phyloP scores from a whole-genome alignment of 2,113 vertebrate genomes.

The Catharus fuscescens region DNA sequence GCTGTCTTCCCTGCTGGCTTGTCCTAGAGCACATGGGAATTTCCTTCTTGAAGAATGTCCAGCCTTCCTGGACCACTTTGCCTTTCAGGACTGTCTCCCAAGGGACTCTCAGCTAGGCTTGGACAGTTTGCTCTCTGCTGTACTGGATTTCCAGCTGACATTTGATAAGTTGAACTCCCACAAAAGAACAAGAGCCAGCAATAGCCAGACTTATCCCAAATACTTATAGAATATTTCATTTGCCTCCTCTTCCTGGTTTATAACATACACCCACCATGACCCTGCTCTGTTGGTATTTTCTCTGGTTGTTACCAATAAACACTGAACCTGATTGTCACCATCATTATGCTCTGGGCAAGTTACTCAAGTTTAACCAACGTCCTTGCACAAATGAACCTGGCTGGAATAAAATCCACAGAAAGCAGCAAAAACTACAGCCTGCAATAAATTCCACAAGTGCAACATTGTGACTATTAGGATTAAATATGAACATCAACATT shows the following conservation, averaged over 20 bases:
- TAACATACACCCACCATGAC: not conserved
- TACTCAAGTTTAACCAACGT: accelerated
- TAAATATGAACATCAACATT: not conserved
- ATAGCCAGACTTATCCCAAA: not conserved
- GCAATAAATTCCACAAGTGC: not conserved
- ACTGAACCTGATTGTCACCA: not conserved
- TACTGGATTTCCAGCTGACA: not conserved
- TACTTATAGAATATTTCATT: not conserved
- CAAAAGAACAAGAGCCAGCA: accelerated
- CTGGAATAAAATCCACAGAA: not conserved
- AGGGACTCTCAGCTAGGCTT: not conserved
- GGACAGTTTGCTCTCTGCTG: not conserved
- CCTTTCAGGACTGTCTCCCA: not conserved
- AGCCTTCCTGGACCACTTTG: not conserved
- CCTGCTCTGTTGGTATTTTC: not conserved
- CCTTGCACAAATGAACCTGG: not conserved
- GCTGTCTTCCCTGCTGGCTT: not conserved
- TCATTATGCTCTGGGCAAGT: too few relatives aligned
- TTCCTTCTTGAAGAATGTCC: not conserved
- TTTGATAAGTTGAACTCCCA: not conserved
- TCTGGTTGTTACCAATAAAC: not conserved
- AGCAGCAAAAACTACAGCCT: not conserved
- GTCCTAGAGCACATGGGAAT: not conserved
- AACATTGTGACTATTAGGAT: not conserved
- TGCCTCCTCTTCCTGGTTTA: not conserved